Evolutionary conservation across 2,113 vertebrate genomes (phyloP).

Genomic region (Hemiscyllium ocellatum): DNA sequence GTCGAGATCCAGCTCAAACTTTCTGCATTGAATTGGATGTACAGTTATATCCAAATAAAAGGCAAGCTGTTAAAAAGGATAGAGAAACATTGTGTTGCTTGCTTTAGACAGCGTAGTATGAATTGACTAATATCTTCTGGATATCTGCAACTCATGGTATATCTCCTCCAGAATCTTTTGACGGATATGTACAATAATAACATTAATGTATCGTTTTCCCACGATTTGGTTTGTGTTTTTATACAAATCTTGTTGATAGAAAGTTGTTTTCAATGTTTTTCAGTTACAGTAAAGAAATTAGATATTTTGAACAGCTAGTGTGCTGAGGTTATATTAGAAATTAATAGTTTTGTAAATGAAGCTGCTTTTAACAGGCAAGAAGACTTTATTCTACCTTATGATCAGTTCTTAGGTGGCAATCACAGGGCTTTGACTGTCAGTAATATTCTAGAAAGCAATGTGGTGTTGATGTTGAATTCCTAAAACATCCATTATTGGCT

Average conservation of each 20-base stretch:
- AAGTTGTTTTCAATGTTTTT: neutral
- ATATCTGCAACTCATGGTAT: neutral
- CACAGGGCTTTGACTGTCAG: neutral
- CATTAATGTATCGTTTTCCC: neutral
- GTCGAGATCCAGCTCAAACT: neutral
- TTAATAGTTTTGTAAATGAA: neutral
- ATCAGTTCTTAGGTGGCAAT: neutral
- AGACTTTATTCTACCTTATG: neutral
- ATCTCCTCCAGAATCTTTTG: neutral
- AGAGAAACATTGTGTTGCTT: neutral
- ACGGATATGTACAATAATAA: neutral
- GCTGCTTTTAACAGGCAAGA: neutral
- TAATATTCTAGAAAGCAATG: neutral
- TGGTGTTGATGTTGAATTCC: neutral
- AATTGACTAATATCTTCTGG: neutral
- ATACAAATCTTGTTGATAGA: neutral
- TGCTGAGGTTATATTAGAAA: neutral
- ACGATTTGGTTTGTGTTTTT: neutral
- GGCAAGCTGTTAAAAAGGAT: neutral
- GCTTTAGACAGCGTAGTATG: neutral
- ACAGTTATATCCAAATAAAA: neutral
- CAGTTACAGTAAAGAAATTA: neutral
- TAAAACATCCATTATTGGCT: neutral
- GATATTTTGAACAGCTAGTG: neutral
- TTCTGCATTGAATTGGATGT: neutral